Base-by-base conservation (phyloP, 2,797 vertebrate genomes). In the Xiphophorus birchmanni region DNA sequence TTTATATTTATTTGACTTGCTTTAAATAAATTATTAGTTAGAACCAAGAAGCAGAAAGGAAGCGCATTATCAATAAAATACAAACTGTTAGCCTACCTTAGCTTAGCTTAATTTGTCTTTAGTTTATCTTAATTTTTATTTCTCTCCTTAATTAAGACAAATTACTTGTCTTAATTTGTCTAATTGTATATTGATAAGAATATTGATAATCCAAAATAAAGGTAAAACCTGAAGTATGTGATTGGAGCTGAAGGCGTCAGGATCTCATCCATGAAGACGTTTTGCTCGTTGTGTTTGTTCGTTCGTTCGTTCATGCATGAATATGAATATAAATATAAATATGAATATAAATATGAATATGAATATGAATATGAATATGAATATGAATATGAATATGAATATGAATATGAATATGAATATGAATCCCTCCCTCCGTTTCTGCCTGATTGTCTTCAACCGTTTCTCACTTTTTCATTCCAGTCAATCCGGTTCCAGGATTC, bases 241-340 rank as follows among this genome's bases (percentile, higher is more conserved):
- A 10, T 3, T 65, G 3, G 23, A 69, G 10, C 9, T 21, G 35
- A 21, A 18, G 2, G 29, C 17, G 63, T 44, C 67, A n/a, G 40
- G 2, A 63, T 63, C 65, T 90, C 95, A 96, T 98, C 97, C 97
- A 98, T 97, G 96, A 96, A 97, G 97, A 97, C 85, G 78, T 94
- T 93, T 87, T 87, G 11, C 89, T 80, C 84, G 84, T 85, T 83
- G 79, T 80, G 93, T 93, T 1, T 65, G 86, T 93, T 87, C 76
- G 48, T 44, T 87, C 76, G 48, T 44, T 32, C 32, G 32, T 32
- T 32, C 32, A 32, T 32, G 32, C 32, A 32, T 32, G 32, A 32
- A 32, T 32, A 32, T 32, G 32, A 32, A 32, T 32, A 32, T 32
- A 1, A 32, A 32, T 32, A 32, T 32, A 1, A 32, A 32, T 32